Evolutionary conservation across 2,113 vertebrate species (phyloP), one percentile per base, ranked within the genome.

Genomic region (Suncus etruscus): DNA sequence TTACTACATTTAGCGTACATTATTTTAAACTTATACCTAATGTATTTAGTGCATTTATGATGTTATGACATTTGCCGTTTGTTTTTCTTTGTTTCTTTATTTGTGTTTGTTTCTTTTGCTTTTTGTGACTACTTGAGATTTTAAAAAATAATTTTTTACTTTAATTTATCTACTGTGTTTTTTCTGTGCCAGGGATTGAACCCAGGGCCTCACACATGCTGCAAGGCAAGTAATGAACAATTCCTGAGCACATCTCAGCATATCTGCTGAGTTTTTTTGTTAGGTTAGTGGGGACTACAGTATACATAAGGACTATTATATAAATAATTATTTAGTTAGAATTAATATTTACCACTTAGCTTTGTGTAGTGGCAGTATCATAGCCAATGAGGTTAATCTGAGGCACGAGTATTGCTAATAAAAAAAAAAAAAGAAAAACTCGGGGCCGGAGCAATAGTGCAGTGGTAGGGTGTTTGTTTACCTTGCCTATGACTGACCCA

Each of bases 51-150:
- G 14, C 70, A 85, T 79, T 84, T 73, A 32, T 83, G 16, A 25
- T 61, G 68, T 77, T 90, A 88, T 83, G 68, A 8, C 31, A 8
- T 63, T 32, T 66, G n/a, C 20, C 47, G 20, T 77, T 84, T 93
- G 45, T 47, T 80, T 80, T 69, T 84, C 76, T 69, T 65, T 79
- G 7, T 77, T 74, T 89, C 27, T 39, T 93, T 48, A 27, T 58
- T 8, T 61, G 32, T 73, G 63, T 76, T 65, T 94, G n/a, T 54
- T 88, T 89, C 85, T 83, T 92, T 89, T 93, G 54, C 25, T 29
- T 66, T 29, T 20, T 29, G 27, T 31, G 31, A 63, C 9, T 82
- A 65, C 70, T 85, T 76, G 11, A 70, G 74, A 84, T 47, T 58
- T 66, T 74, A 39, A 39, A 39, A 39, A 39, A 39, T 39, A 39